Evolutionary conservation across 2,797 vertebrate species (phyloP).

Genomic region (Botia kubotai): DNA sequence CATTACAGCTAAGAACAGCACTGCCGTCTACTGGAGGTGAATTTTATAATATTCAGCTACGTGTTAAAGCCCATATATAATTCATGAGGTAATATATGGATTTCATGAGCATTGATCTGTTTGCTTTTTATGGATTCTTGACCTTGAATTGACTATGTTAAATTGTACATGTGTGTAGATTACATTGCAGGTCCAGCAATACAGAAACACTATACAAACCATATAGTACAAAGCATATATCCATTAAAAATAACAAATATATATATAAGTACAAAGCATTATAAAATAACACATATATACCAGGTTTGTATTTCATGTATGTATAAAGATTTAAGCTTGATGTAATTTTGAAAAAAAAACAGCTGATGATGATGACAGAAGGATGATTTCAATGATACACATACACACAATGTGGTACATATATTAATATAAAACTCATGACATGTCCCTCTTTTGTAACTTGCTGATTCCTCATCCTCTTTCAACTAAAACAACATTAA

Average conservation of each 20-base stretch:
- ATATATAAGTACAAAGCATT: too few relatives aligned
- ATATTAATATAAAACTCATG: neutral
- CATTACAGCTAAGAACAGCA: too few relatives aligned
- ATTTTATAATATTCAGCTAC: too few relatives aligned
- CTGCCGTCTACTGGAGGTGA: too few relatives aligned
- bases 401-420: neutral
- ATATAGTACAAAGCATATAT: neutral
- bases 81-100: too few relatives aligned
- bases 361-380: neutral
- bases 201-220: neutral
- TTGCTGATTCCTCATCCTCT: neutral
- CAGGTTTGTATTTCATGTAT: neutral
- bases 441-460: too few relatives aligned
- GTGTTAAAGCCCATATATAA: too few relatives aligned
- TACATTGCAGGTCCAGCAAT: neutral
- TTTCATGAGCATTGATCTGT: conserved; percentile 46
- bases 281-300: neutral
- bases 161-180: conserved; percentile 27
- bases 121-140: conserved; percentile 34
- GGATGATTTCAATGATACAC: neutral
- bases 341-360: neutral
- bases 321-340: too few relatives aligned
- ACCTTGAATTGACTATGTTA: conserved; percentile 48
- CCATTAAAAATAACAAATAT: too few relatives aligned
- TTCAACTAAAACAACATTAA: neutral